phyloP scores from a whole-genome alignment of 2,113 vertebrate genomes.

The Pavo muticus region DNA sequence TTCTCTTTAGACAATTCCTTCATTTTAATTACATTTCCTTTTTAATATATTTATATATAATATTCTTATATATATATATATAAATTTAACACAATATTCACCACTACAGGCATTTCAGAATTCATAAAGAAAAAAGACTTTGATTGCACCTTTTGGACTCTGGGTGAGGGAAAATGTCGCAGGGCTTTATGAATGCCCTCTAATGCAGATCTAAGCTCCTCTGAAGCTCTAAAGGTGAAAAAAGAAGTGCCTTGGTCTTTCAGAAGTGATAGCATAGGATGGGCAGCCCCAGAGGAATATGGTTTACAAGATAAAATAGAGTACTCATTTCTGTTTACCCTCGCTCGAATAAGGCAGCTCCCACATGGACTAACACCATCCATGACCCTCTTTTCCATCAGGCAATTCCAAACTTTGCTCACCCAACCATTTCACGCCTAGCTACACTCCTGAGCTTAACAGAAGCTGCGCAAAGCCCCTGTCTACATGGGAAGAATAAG shows the following conservation, averaged over 20 bases:
- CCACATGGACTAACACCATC: background rate
- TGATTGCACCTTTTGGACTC: constrained; percentile 41
- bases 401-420: background rate
- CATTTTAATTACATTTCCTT: constrained; percentile 58
- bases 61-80: constrained; percentile 32
- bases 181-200: background rate
- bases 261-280: background rate
- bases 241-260: background rate
- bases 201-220: background rate
- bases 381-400: background rate
- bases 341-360: background rate
- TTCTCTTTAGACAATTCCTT: constrained; percentile 33
- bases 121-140: constrained; percentile 16
- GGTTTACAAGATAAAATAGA: background rate
- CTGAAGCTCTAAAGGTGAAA: background rate
- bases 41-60: constrained; percentile 65
- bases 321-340: background rate
- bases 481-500: background rate
- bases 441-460: background rate
- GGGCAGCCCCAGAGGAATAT: background rate
- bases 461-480: background rate
- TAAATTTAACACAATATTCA: constrained; percentile 39
- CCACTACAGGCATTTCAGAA: constrained; percentile 38
- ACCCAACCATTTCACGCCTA: background rate
- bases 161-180: background rate